A percentile compares a stretch with the other conserved stretches of the same genome.
Conservation (phyloP, 2,113 vertebrate genomes). For the Solenodon paradoxus region DNA sequence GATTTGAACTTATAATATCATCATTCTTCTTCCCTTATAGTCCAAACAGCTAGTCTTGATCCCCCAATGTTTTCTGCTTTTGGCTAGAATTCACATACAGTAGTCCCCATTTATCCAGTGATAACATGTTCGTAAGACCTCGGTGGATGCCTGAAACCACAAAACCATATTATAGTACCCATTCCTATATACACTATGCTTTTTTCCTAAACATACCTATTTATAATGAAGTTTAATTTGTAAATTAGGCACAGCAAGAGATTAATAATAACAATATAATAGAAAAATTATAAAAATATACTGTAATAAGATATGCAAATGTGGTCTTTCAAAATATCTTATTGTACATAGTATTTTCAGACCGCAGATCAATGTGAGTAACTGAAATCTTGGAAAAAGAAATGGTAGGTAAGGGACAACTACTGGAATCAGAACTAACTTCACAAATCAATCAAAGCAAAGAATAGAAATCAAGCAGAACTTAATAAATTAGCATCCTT, state of each 20-base stretch:
- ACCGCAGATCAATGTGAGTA: background rate
- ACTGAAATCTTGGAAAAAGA: background rate
- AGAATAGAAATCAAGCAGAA: background rate
- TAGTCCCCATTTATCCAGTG: background rate
- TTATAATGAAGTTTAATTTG: background rate
- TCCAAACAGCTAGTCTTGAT: background rate
- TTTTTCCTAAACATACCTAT: no score
- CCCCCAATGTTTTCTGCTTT: conserved; percentile 2
- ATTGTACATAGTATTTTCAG: background rate
- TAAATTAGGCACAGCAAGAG: background rate
- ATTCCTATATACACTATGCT: no score
- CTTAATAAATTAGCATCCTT: conserved; percentile 10
- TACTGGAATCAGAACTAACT: background rate
- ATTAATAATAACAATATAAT: background rate
- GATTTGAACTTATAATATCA: background rate
- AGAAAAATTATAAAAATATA: background rate
- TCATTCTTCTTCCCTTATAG: background rate
- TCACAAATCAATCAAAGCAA: background rate
- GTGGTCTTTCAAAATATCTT: no score
- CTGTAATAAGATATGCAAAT: background rate
- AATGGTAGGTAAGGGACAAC: background rate
- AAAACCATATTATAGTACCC: no score
- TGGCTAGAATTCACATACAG: conserved; percentile 1
- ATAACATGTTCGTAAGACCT: background rate
- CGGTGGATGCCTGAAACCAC: background rate